Evolutionary conservation across 2,113 vertebrate species (phyloP), one percentile per base, ranked within the genome.

Genomic region (Triplophysa tibetana): DNA sequence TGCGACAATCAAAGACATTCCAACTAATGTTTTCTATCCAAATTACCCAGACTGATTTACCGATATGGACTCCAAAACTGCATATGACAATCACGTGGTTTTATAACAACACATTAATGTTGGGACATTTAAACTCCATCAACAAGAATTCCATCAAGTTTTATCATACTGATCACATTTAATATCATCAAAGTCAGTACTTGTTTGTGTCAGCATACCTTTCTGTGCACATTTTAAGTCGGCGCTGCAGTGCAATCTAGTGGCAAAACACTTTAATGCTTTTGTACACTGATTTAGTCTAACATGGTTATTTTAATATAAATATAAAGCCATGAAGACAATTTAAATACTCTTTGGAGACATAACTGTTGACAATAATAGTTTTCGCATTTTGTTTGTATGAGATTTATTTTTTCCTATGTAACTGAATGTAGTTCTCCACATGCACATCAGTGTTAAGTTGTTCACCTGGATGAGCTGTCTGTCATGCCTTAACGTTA

Each of bases 1-100:
- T 64, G 38, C 62, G 8, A 29, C 45, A 33, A 70, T 64, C 66
- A 78, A 81, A 75, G 45, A 84, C 75, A 79, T 79, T 84, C 65
- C 80, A 79, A n/a, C 52, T 19, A 81, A 63, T 58, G 60, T 58
- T 17, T 33, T 75, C 33, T 56, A 26, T 84, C 68, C 7, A 23
- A 63, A 78, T 21, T 64, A 68, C 23, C 43, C 38, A 19, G 23
- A 45, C 60, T 66, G 50, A 67, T 75, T 75, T 67, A 38, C 65
- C 72, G 33, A 72, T 65, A 80, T 21, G 73, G 43, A 80, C 61
- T 29, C 63, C 29, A 63, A 61, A 70, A 50, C 19, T 70, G 1
- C 21, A 48, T 70, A 63, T 56, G 38, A 83, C 74, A 78, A 61
- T 45, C 12, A 60, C 65, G 64, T 63, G 64, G 41, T 45, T 63